phyloP scores from a whole-genome alignment of 2,113 vertebrate genomes.

The Cardinalis cardinalis region DNA sequence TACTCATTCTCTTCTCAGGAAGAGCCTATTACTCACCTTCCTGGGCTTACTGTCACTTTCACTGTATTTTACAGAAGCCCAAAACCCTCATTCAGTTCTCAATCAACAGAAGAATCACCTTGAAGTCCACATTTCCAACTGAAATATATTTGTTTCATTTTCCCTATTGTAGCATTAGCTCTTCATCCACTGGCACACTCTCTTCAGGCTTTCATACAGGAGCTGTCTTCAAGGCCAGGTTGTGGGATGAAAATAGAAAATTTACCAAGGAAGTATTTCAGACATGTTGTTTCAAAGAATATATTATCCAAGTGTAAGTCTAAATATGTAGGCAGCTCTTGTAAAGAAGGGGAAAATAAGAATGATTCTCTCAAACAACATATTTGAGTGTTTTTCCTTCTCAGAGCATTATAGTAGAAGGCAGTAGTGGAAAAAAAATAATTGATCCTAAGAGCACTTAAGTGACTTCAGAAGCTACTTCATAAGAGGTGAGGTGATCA shows the following conservation, averaged over 20 bases:
- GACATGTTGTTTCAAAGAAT: background rate
- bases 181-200: background rate
- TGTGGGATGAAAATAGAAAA: background rate
- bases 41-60: background rate
- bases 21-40: background rate
- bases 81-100: background rate
- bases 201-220: background rate
- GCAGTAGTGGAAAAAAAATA: background rate
- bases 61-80: background rate
- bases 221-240: background rate
- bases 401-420: background rate
- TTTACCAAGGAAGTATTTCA: background rate
- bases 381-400: background rate
- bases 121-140: background rate
- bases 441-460: background rate
- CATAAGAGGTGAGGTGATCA: background rate
- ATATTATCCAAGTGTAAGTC: background rate
- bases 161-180: background rate
- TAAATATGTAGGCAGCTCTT: background rate
- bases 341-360: background rate
- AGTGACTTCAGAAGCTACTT: background rate
- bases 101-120: background rate
- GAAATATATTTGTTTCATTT: background rate
- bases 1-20: background rate
- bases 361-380: background rate